Percentiles rank a stretch among this genome's conserved stretches.
Conservation (phyloP, 2,888 invertebrate genomes). For the Drosophila crucigera region DNA sequence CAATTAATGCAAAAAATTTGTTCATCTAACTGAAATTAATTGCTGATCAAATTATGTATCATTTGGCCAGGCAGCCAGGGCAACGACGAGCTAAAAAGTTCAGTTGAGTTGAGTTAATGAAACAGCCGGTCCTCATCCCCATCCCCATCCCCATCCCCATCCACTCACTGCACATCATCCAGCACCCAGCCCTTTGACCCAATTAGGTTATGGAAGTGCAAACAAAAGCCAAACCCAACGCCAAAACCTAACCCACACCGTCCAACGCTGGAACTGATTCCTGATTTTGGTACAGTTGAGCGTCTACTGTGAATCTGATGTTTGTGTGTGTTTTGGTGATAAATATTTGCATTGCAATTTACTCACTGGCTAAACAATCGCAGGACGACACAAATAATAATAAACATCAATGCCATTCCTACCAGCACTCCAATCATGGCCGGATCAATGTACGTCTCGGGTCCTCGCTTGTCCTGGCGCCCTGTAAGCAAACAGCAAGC, state of each 20-base stretch:
- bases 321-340: conserved; percentile 39
- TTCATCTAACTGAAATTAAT: conserved; percentile 71
- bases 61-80: conserved; percentile 25
- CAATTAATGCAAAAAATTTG: conserved; percentile 68
- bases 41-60: conserved; percentile 63
- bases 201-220: conserved; percentile 41
- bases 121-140: conserved; percentile 26
- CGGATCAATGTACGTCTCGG: conserved; percentile 91
- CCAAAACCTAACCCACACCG: background rate
- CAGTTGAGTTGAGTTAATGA: conserved; percentile 43
- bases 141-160: conserved; percentile 3
- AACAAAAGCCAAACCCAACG: background rate
- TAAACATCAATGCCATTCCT: conserved; percentile 96
- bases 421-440: conserved; percentile 96
- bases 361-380: conserved; percentile 96
- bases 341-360: conserved; percentile 77
- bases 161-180: no score
- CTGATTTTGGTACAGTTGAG: conserved; percentile 5
- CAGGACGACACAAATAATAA: conserved; percentile 96
- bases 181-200: conserved; percentile 55
- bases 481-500: conserved; percentile 71
- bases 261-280: background rate
- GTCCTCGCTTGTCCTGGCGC: conserved; percentile 87
- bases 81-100: conserved; percentile 23
- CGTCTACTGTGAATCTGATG: background rate